phyloP scores from a whole-genome alignment of 2,113 vertebrate genomes.

The Macrotus californicus region DNA sequence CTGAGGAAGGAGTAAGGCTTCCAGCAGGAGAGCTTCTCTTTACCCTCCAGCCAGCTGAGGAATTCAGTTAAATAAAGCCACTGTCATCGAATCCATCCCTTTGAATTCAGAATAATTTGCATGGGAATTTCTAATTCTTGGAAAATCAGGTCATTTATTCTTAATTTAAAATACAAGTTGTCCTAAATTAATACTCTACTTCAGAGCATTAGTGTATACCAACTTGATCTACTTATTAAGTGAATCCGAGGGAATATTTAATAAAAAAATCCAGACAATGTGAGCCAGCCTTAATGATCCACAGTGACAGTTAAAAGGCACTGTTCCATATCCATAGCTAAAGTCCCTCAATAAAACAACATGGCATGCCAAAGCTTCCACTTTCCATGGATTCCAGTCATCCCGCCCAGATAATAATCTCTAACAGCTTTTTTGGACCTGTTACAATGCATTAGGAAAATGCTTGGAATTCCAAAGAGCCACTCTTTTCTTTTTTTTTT shows the following conservation, averaged over 20 bases:
- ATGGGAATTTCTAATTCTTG: neutral
- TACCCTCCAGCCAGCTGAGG: neutral
- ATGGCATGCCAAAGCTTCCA: slow-evolving; percentile 40
- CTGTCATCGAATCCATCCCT: neutral
- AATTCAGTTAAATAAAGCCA: neutral
- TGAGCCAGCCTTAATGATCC: neutral
- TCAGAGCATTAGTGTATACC: neutral
- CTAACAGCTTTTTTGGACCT: slow-evolving; percentile 77
- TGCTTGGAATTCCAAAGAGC: slow-evolving; percentile 69
- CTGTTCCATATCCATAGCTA: slow-evolving; percentile 27
- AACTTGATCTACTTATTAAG: slow-evolving; percentile 39
- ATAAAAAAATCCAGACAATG: neutral
- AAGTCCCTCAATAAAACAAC: slow-evolving; percentile 42
- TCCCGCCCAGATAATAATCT: slow-evolving; percentile 66
- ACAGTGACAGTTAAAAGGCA: neutral
- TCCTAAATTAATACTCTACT: slow-evolving; percentile 28
- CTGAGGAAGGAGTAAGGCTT: neutral
- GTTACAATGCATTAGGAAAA: slow-evolving; percentile 71
- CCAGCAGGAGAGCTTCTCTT: neutral
- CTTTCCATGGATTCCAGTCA: slow-evolving; percentile 52
- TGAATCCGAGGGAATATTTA: slow-evolving; percentile 16
- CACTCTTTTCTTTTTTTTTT: slow-evolving; percentile 46
- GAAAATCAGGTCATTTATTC: slow-evolving; percentile 34
- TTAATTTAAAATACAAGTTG: slow-evolving; percentile 55
- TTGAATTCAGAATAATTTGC: slow-evolving; percentile 24